phyloP scores from a whole-genome alignment of 2,797 vertebrate genomes.

The Propithecus deckenii region DNA sequence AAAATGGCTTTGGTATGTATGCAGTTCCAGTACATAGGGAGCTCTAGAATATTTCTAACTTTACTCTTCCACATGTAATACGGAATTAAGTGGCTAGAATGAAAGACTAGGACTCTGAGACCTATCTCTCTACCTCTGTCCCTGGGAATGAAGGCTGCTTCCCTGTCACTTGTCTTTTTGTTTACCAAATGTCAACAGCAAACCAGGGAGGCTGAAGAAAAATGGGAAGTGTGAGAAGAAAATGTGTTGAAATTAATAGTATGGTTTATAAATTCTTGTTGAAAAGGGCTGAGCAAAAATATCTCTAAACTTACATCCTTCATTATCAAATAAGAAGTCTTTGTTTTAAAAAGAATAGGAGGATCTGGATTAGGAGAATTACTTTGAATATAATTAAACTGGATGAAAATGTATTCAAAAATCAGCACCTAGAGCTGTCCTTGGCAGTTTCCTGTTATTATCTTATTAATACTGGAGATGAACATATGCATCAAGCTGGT shows the following conservation, averaged over 20 bases:
- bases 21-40: not conserved
- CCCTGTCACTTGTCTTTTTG: constrained; percentile 19
- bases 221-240: constrained; percentile 46
- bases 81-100: not conserved
- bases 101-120: not conserved
- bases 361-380: not conserved
- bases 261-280: constrained; percentile 4
- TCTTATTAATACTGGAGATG: constrained; percentile 48
- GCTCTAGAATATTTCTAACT: not conserved
- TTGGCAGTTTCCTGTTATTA: constrained; percentile 48
- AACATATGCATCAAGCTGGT: not conserved
- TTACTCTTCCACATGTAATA: not conserved
- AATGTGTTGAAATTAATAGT: constrained; percentile 52
- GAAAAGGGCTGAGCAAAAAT: constrained; percentile 65
- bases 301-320: constrained; percentile 57
- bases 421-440: constrained; percentile 7
- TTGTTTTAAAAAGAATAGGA: constrained; percentile 76
- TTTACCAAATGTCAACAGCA: constrained; percentile 48
- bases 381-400: constrained; percentile 57
- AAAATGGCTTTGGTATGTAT: constrained; percentile 57
- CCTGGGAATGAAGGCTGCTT: not conserved
- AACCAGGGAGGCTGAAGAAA: constrained; percentile 42
- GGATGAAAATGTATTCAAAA: constrained; percentile 68
- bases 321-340: constrained; percentile 69
- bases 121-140: not conserved